Evolutionary conservation across 2,113 vertebrate species (phyloP).

Genomic region (Osmerus mordax): DNA sequence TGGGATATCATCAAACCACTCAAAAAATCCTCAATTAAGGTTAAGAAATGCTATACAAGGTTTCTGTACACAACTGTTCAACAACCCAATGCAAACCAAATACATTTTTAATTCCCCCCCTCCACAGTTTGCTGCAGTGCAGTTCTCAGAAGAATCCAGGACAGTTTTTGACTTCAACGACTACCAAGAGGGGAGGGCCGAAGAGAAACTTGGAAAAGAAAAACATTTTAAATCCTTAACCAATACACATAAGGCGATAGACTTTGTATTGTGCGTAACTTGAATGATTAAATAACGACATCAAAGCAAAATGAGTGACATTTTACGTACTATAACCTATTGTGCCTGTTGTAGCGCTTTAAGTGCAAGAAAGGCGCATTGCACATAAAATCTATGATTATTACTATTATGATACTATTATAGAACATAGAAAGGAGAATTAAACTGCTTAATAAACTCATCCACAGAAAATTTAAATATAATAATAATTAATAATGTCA

Average conservation of each 20-base stretch:
- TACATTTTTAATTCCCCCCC: neutral
- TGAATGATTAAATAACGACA: neutral
- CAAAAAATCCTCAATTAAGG: constrained; percentile 72
- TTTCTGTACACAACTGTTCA: neutral
- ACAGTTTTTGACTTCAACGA: constrained; percentile 75
- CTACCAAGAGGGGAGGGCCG: constrained; percentile 39
- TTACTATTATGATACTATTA: neutral
- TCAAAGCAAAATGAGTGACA: too few species aligned
- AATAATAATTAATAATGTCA: too few species aligned
- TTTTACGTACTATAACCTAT: too few species aligned
- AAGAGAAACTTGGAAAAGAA: constrained; percentile 36
- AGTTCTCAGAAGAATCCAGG: constrained; percentile 37
- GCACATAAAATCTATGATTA: too few species aligned
- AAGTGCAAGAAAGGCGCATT: too few species aligned
- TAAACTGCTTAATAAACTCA: too few species aligned
- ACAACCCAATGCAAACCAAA: neutral
- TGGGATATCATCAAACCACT: constrained; percentile 66
- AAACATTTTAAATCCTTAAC: constrained; percentile 44
- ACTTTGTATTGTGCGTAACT: constrained; percentile 69
- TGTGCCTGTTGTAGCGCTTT: too few species aligned
- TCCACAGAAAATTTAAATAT: too few species aligned
- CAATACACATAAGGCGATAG: constrained; percentile 70
- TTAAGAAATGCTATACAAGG: constrained; percentile 31
- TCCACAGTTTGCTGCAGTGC: constrained; percentile 78
- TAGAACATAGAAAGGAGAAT: neutral